Evolutionary conservation across 2,797 vertebrate genomes (phyloP).

Genomic region (Eulemur coronatus): DNA sequence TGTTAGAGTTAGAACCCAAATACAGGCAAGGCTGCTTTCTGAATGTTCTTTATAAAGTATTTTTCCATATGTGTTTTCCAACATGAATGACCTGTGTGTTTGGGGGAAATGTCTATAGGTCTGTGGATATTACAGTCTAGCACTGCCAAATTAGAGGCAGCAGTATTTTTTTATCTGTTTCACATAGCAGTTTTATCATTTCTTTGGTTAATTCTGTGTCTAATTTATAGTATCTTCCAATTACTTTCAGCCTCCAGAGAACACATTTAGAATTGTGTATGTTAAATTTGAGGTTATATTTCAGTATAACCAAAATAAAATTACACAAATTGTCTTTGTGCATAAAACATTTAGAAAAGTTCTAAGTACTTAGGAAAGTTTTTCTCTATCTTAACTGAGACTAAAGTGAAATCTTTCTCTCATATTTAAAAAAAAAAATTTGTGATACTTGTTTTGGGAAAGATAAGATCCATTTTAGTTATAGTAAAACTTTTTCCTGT

Average conservation of each 20-base stretch:
- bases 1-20: neutral
- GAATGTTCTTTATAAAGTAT: neutral
- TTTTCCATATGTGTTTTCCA: neutral
- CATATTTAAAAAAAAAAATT: neutral
- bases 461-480: neutral
- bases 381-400: neutral
- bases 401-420: neutral
- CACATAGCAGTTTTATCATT: neutral
- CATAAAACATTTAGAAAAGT: neutral
- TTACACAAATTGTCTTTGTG: neutral
- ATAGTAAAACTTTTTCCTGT: neutral
- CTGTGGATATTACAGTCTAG: fast-evolving
- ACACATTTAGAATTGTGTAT: neutral
- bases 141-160: neutral
- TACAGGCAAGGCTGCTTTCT: neutral
- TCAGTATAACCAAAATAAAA: neutral
- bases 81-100: fast-evolving
- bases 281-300: neutral
- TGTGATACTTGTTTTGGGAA: neutral
- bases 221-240: neutral
- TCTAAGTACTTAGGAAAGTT: neutral
- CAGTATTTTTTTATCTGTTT: neutral
- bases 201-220: neutral
- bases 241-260: neutral
- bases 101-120: neutral